These are phyloP conservation scores for Leucophora obtusa DNA, from an alignment of 2,888 invertebrate species.

Conservation along the genomic window DNA sequence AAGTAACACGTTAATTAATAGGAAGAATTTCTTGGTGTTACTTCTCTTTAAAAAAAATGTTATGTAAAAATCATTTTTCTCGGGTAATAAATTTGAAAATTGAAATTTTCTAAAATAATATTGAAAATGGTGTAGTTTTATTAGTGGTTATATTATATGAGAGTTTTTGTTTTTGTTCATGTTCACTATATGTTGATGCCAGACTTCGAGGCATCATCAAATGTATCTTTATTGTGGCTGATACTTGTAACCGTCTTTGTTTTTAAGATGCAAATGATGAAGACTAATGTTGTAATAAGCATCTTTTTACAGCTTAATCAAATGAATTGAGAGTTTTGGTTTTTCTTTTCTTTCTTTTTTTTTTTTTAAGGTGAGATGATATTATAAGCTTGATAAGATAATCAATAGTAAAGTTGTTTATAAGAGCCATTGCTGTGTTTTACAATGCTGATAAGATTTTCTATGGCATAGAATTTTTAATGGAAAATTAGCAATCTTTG, in stretches of 20 bases:
- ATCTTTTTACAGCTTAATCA: conserved; percentile 59
- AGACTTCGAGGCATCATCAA: conserved; percentile 59
- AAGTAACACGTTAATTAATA: too few relatives aligned
- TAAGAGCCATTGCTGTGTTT: background rate
- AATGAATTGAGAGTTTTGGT: conserved; percentile 27
- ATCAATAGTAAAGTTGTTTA: conserved; percentile 19
- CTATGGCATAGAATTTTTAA: too few relatives aligned
- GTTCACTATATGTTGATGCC: conserved; percentile 40
- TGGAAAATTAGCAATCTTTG: too few relatives aligned
- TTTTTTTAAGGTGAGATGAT: background rate
- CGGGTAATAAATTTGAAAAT: too few relatives aligned
- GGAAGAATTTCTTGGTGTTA: too few relatives aligned
- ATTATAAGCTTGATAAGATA: conserved; percentile 28
- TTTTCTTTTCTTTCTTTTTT: background rate
- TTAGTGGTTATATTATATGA: background rate
- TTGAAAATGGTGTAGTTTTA: background rate
- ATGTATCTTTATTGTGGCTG: background rate
- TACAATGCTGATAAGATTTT: too few relatives aligned
- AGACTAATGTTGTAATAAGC: conserved; percentile 50
- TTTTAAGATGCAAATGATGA: conserved; percentile 37
- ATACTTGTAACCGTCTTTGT: background rate
- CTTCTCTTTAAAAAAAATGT: too few relatives aligned
- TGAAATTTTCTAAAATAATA: background rate
- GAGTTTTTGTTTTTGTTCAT: conserved; percentile 24
- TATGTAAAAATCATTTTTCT: too few relatives aligned